Base-by-base conservation (phyloP, 2,888 invertebrate species). In the Trimorus sp. region DNA sequence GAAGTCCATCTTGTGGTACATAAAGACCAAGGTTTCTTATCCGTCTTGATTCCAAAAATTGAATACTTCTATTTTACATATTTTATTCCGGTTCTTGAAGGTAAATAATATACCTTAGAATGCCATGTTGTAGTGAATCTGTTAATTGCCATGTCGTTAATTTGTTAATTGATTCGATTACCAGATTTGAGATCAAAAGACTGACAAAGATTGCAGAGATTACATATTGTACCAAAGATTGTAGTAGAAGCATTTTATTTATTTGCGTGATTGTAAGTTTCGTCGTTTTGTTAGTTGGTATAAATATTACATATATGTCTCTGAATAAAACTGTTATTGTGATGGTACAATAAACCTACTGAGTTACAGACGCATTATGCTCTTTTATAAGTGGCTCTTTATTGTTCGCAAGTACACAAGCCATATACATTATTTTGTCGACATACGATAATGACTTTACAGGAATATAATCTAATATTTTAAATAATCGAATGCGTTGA, bases 11-110 rank as follows among this genome's bases (percentile, higher is more conserved):
- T 79, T n/a, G 9, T 53, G 36, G 38, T 62, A 12, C 15, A 45
- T 16, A 60, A 59, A 62, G 69, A 77, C 56, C 63, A 77, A 7
- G 48, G 15, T 11, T 77, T 77, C 42, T 62, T 77, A 16, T 58
- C 53, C 38, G 38, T 11, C 11, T 42, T 74, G 7, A 68, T 79
- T 36, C 73, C 68, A 48, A 73, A 66, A 53, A 79, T 79, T 42
- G 79, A 79, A 49, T 5, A 14, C 14, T 79, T 79, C 62, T 79
- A 79, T 53, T 79, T 66, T 51, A 8, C 4, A 51, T 26, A 62
- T 62, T 62, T 62, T 45, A 38, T 59, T 38, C 38, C 11, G 48
- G 8, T 62, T 45, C 12, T 62, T 8, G 12, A 48, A 62, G 8
- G 9, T 45, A 36, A 45, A 45, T 65, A n/a, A n/a, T n/a, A n/a